Evolutionary conservation across 2,797 vertebrate genomes (phyloP).

Genomic region (Discoglossus pictus): DNA sequence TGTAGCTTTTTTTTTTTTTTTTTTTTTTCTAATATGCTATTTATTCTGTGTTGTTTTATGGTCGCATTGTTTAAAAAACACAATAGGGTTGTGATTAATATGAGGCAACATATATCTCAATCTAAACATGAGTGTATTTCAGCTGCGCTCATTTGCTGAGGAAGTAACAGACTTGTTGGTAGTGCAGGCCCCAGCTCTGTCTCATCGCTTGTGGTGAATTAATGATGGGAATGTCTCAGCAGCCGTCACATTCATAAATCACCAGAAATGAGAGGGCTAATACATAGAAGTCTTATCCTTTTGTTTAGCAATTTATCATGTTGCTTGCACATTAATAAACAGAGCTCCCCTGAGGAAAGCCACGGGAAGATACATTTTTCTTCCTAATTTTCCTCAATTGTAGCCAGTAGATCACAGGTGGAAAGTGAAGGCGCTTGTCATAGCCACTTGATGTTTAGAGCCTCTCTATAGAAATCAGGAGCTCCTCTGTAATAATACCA

Average conservation of each 20-base stretch:
- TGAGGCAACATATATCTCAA: conserved; percentile 29
- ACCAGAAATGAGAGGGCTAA: conserved; percentile 88
- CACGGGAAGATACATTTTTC: conserved; percentile 78
- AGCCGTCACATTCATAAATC: conserved; percentile 91
- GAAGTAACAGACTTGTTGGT: conserved; percentile 57
- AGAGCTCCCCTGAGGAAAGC: conserved; percentile 87
- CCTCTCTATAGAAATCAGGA: conserved; percentile 49
- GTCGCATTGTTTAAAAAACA: too few relatives aligned
- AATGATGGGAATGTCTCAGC: conserved; percentile 83
- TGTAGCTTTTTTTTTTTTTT: too few relatives aligned
- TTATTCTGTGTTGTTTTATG: conserved; percentile 5
- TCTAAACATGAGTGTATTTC: conserved; percentile 47
- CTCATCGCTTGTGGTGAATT: conserved; percentile 79
- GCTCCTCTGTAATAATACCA: conserved; percentile 26
- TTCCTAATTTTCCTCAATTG: conserved; percentile 77
- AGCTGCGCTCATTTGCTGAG: conserved; percentile 52
- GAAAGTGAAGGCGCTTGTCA: conserved; percentile 64
- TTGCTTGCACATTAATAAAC: conserved; percentile 94
- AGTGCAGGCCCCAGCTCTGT: conserved; percentile 67
- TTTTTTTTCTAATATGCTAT: too few relatives aligned
- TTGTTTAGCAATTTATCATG: conserved; percentile 94
- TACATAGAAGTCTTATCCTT: conserved; percentile 80
- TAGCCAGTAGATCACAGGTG: conserved; percentile 72
- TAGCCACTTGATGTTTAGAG: conserved; percentile 47
- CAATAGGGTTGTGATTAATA: conserved; percentile 16